A percentile compares a stretch with the other conserved stretches of the same genome.
These are phyloP conservation scores for Leptinotarsa haldemani DNA, from an alignment of 2,888 invertebrate species.

Conservation along the genomic window DNA sequence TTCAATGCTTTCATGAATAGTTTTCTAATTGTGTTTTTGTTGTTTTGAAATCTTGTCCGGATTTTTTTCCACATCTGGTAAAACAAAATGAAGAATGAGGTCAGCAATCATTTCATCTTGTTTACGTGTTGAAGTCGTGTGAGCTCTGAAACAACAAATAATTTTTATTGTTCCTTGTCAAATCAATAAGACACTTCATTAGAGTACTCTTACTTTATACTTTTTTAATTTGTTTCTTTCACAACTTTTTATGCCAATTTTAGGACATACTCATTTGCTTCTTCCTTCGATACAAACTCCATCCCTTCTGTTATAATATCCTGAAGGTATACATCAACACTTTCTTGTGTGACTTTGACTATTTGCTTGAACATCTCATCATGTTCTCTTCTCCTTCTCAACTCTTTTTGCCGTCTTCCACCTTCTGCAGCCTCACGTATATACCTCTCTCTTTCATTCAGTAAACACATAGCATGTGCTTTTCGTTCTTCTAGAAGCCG, in stretches of 20 bases:
- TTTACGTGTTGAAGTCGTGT: slow-evolving; percentile 53
- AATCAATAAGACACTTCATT: too few relatives aligned
- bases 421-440: slow-evolving; percentile 85
- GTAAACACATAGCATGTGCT: slow-evolving; percentile 81
- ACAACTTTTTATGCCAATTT: slow-evolving; percentile 71
- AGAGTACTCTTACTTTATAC: slow-evolving; percentile 29
- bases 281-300: slow-evolving; percentile 69
- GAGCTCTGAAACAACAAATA: slow-evolving; percentile 24
- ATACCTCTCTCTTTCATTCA: slow-evolving; percentile 81
- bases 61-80: slow-evolving; percentile 69
- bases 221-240: slow-evolving; percentile 64
- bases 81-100: slow-evolving; percentile 71
- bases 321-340: slow-evolving; percentile 73
- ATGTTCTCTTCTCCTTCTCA: slow-evolving; percentile 77
- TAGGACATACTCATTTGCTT: slow-evolving; percentile 69
- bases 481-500: slow-evolving; percentile 82
- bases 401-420: slow-evolving; percentile 81
- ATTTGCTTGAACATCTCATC: slow-evolving; percentile 84
- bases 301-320: slow-evolving; percentile 73
- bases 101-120: slow-evolving; percentile 71
- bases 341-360: slow-evolving; percentile 71
- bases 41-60: slow-evolving; percentile 61
- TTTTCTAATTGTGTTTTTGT: slow-evolving; percentile 63
- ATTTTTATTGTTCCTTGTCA: background rate
- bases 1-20: slow-evolving; percentile 63